These are phyloP conservation scores for Periophthalmodon schlosseri DNA, from an alignment of 2,113 vertebrate species.

Conservation along the genomic window DNA sequence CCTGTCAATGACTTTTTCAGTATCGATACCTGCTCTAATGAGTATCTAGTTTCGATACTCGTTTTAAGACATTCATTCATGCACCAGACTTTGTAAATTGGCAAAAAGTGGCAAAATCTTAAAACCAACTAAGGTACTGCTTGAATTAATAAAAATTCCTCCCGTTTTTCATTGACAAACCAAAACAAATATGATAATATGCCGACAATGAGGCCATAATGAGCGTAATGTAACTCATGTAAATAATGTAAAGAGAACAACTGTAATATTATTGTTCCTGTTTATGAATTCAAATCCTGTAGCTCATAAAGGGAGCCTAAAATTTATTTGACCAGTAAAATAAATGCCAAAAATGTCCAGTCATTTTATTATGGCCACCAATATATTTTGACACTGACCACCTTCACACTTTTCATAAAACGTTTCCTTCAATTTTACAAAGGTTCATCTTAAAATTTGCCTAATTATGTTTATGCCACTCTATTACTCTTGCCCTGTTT, in stretches of 20 bases:
- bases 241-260: too few relatives aligned
- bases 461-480: constrained; percentile 64
- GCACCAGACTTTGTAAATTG: too few relatives aligned
- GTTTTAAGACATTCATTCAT: too few relatives aligned
- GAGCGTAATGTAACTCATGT: too few relatives aligned
- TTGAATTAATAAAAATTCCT: too few relatives aligned
- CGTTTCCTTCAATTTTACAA: constrained; percentile 50
- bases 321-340: constrained; percentile 17
- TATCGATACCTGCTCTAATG: too few relatives aligned
- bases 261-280: background rate
- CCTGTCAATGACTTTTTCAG: too few relatives aligned
- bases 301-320: constrained; percentile 7
- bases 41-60: too few relatives aligned
- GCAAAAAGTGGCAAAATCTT: too few relatives aligned
- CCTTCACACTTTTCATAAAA: constrained; percentile 51
- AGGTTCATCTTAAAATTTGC: constrained; percentile 59
- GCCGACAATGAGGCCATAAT: background rate
- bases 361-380: constrained; percentile 1
- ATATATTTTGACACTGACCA: constrained; percentile 20
- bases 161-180: background rate
- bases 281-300: background rate
- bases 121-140: too few relatives aligned
- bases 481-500: constrained; percentile 54
- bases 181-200: background rate
- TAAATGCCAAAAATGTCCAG: constrained; percentile 26